A percentile compares a stretch with the other conserved stretches of the same genome.
These are phyloP conservation scores for Apis laboriosa DNA, from an alignment of 1,140 invertebrate species.

Conservation along the genomic window DNA sequence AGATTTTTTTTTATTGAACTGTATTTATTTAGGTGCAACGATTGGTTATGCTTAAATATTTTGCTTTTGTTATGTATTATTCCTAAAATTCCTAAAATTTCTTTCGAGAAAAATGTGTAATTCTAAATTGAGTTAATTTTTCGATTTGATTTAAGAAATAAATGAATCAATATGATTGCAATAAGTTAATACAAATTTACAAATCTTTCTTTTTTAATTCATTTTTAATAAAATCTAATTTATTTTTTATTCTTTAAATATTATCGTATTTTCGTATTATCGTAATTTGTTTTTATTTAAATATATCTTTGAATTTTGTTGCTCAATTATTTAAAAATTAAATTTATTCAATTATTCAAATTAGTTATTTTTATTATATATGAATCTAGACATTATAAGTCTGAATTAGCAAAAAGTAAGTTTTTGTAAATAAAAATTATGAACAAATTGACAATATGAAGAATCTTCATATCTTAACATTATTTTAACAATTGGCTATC, in stretches of 20 bases:
- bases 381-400: background rate
- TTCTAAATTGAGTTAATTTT: too few species aligned
- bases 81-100: background rate
- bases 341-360: background rate
- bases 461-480: background rate
- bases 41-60: background rate
- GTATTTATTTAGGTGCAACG: conserved; percentile 1
- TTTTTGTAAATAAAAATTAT: background rate
- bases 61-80: background rate
- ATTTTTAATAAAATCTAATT: too few species aligned
- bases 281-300: too few species aligned
- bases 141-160: too few species aligned
- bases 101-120: too few species aligned
- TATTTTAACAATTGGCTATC: background rate
- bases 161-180: too few species aligned
- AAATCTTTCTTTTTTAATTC: too few species aligned
- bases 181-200: too few species aligned
- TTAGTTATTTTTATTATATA: background rate
- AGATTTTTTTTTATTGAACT: background rate
- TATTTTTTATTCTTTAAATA: background rate
- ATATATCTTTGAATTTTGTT: background rate
- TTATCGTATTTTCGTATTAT: too few species aligned
- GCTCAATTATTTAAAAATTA: background rate
- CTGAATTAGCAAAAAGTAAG: too few species aligned
- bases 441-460: background rate